Conservation (phyloP, 2,797 vertebrate genomes). For the Aldrovandia affinis region DNA sequence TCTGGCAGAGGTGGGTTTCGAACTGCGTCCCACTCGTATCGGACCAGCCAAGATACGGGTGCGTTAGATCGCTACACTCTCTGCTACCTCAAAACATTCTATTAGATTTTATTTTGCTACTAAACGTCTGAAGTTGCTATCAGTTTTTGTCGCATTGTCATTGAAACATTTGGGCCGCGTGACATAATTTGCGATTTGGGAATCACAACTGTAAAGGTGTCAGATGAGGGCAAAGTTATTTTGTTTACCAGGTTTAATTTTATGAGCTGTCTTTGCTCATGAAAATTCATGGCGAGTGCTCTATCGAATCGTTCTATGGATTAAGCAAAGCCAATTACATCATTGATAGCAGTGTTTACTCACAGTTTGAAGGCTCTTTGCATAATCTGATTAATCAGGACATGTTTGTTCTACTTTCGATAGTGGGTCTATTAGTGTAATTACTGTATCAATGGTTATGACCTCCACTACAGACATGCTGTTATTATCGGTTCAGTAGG, state of each 20-base stretch:
- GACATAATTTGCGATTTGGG: background rate
- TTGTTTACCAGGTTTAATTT: background rate
- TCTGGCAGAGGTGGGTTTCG: too few relatives aligned
- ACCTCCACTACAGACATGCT: background rate
- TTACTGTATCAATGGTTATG: constrained; percentile 5
- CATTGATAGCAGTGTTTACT: background rate
- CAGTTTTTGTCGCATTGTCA: background rate
- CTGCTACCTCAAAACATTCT: too few relatives aligned
- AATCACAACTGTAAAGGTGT: background rate
- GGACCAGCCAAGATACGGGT: too few relatives aligned
- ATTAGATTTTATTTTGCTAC: too few relatives aligned
- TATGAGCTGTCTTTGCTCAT: background rate
- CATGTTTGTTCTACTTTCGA: background rate
- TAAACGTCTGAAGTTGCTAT: background rate
- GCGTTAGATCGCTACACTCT: too few relatives aligned
- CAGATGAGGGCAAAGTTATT: background rate
- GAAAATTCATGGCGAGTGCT: background rate
- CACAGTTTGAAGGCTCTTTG: background rate
- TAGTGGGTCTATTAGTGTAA: background rate
- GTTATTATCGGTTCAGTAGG: background rate
- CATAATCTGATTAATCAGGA: background rate
- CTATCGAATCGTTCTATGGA: background rate
- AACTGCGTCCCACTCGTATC: too few relatives aligned
- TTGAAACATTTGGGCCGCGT: background rate
- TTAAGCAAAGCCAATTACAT: background rate